These are phyloP conservation scores for Drosophila meridionalis DNA, from an alignment of 2,888 invertebrate genomes.

Conservation along the genomic window DNA sequence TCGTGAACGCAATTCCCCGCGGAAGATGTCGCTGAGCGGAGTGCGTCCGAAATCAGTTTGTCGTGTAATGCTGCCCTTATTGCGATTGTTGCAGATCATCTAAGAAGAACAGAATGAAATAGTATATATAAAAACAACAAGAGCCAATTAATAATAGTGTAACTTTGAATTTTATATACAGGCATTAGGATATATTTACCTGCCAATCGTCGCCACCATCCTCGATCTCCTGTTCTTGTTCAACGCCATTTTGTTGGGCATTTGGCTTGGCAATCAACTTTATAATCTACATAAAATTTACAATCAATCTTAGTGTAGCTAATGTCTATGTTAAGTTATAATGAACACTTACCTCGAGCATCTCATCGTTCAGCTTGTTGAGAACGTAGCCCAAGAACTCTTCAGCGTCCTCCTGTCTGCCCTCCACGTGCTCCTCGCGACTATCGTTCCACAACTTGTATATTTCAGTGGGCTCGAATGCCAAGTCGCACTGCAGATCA, in stretches of 20 bases:
- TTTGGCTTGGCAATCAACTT: conserved; percentile 87
- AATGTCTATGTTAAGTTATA: background rate
- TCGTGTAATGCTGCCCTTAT: conserved; percentile 95
- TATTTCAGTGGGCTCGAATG: conserved; percentile 95
- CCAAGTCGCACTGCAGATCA: conserved; percentile 90
- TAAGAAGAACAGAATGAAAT: conserved; percentile 29
- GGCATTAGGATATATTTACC: conserved; percentile 66
- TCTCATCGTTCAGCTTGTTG: conserved; percentile 98
- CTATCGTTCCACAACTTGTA: conserved; percentile 93
- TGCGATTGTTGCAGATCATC: conserved; percentile 90
- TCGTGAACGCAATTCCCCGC: conserved; percentile 94
- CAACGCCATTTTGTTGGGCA: conserved; percentile 85
- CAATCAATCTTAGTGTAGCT: background rate
- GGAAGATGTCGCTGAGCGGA: conserved; percentile 96
- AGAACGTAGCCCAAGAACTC: conserved; percentile 97
- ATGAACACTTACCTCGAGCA: conserved; percentile 90
- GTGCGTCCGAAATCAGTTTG: conserved; percentile 93
- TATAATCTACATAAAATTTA: conserved; percentile 85
- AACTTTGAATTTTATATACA: no score
- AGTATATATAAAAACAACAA: no score
- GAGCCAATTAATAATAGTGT: no score
- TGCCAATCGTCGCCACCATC: conserved; percentile 85
- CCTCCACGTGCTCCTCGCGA: conserved; percentile 90
- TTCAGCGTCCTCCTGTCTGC: conserved; percentile 98
- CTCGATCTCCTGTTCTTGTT: conserved; percentile 83